Evolutionary conservation across 2,888 invertebrate species (phyloP).

Genomic region (Osmoderma eremita): DNA sequence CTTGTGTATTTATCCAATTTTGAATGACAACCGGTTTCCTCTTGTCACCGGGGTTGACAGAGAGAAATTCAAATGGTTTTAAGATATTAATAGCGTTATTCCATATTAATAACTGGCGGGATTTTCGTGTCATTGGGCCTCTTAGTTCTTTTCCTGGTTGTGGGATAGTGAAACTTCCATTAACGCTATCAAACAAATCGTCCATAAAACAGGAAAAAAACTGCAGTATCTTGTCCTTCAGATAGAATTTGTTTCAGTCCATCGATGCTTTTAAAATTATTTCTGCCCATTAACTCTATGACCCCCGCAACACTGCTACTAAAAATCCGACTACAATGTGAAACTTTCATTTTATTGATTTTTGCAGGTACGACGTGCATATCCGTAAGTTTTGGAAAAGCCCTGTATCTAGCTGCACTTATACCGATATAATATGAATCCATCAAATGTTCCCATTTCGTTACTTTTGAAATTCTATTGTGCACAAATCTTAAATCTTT

Average conservation of each 20-base stretch:
- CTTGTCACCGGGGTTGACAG: not conserved
- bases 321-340: constrained; percentile 46
- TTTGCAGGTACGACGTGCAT: constrained; percentile 44
- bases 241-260: not conserved
- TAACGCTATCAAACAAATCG: constrained; percentile 18
- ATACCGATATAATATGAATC: constrained; percentile 45
- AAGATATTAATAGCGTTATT: not conserved
- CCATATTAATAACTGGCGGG: not conserved
- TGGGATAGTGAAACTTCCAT: not conserved
- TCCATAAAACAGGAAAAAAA: constrained; percentile 7
- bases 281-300: constrained; percentile 10
- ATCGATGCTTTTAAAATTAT: not conserved
- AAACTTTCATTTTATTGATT: constrained; percentile 48
- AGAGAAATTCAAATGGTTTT: not conserved
- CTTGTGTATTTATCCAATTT: not conserved
- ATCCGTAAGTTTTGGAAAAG: constrained; percentile 46
- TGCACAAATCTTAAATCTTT: constrained; percentile 36
- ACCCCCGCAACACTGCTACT: constrained; percentile 46
- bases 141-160: not conserved
- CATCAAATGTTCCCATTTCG: constrained; percentile 42
- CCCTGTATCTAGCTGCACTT: constrained; percentile 37
- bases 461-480: not conserved
- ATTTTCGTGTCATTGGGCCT: not conserved
- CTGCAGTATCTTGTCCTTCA: constrained; percentile 11
- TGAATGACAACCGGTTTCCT: not conserved